Percentiles rank a stretch among this genome's conserved stretches.
Conservation (phyloP, 2,888 invertebrate genomes). For the Eristalinus sepulchralis region DNA sequence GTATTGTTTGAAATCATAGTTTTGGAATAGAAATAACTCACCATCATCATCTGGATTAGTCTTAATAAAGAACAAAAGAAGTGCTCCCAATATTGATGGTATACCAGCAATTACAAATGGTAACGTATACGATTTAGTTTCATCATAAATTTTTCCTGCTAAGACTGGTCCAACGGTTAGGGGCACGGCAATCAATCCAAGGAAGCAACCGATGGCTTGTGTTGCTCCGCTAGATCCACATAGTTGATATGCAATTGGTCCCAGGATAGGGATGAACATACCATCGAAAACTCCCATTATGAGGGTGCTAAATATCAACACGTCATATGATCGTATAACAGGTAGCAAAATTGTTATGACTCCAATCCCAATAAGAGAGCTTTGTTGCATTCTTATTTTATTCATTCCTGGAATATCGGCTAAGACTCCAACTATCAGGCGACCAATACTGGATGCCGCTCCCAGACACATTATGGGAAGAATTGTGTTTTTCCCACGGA, state of each 20-base stretch:
- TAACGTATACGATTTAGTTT: conserved; percentile 56
- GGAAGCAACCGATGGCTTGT: conserved; percentile 61
- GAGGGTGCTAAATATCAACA: conserved; percentile 28
- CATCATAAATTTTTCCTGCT: conserved; percentile 63
- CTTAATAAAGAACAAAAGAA: conserved; percentile 49
- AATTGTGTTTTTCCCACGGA: conserved; percentile 42
- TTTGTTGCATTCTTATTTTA: conserved; percentile 50
- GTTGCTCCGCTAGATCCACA: conserved; percentile 58
- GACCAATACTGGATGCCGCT: conserved; percentile 62
- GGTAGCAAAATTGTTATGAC: conserved; percentile 42
- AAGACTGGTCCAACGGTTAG: conserved; percentile 55
- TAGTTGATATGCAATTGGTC: conserved; percentile 57
- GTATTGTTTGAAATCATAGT: background rate
- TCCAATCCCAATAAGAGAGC: conserved; percentile 58
- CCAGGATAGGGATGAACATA: conserved; percentile 63
- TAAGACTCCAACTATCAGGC: conserved; percentile 52
- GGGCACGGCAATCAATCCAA: conserved; percentile 57
- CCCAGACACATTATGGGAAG: conserved; percentile 64
- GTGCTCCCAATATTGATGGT: conserved; percentile 60
- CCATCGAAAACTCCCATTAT: conserved; percentile 61
- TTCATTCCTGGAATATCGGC: conserved; percentile 57
- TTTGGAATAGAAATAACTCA: background rate
- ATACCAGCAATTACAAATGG: conserved; percentile 60
- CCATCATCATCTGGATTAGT: conserved; percentile 28
- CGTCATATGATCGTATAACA: conserved; percentile 19